Percentiles rank a stretch among this genome's conserved stretches.
Conservation (phyloP, 2,797 vertebrate species). For the Threskiornis aethiopicus region DNA sequence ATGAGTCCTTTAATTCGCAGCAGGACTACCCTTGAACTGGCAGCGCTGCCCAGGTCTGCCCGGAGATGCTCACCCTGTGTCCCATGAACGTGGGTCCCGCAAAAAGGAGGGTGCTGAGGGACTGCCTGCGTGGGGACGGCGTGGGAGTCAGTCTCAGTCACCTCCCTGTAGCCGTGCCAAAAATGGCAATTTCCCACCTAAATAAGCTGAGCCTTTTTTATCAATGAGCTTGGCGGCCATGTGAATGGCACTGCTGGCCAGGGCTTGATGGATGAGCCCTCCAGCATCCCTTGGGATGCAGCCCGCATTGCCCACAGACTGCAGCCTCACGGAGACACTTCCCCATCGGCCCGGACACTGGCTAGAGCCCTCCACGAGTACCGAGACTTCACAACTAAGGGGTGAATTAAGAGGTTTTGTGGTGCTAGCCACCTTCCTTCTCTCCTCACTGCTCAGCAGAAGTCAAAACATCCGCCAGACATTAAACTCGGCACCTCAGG, state of each 20-base stretch:
- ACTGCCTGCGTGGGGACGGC: neutral
- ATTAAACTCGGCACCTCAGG: neutral
- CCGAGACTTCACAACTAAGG: neutral
- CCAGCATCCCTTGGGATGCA: neutral
- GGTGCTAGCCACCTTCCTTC: neutral
- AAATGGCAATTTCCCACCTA: neutral
- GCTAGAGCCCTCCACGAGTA: neutral
- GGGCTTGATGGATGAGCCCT: accelerated
- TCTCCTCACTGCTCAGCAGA: neutral
- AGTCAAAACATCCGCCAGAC: neutral
- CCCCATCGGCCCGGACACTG: accelerated
- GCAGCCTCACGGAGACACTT: neutral
- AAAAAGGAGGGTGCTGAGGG: neutral
- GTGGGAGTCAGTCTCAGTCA: neutral
- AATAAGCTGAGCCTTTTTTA: neutral
- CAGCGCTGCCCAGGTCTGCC: neutral
- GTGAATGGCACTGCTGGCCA: neutral
- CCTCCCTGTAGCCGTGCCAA: neutral
- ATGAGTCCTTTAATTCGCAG: neutral
- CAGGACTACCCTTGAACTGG: neutral
- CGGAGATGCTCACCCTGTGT: neutral
- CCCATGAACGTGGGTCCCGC: accelerated
- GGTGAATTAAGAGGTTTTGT: neutral
- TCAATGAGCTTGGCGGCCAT: neutral
- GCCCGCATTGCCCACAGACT: neutral